Conservation (phyloP, 1,140 invertebrate species). For the Mycetomoellerius zeteki region DNA sequence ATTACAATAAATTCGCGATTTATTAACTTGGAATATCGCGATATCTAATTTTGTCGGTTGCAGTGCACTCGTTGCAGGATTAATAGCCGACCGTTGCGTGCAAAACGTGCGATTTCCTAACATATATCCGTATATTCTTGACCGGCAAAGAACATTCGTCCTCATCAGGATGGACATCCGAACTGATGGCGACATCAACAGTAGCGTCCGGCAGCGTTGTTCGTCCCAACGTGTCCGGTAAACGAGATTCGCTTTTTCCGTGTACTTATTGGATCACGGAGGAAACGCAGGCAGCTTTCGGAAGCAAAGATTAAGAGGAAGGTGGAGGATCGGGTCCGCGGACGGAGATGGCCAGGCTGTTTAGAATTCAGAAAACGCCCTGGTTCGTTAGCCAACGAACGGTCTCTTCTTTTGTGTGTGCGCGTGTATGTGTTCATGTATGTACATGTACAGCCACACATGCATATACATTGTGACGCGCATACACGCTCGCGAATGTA, state of each 20-base stretch:
- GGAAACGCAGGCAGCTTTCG: conserved; percentile 70
- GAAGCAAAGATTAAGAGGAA: conserved; percentile 74
- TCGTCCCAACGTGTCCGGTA: conserved; percentile 73
- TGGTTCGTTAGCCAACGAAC: conserved; percentile 78
- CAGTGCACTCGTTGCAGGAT: background rate
- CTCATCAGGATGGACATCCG: conserved; percentile 33
- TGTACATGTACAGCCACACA: background rate
- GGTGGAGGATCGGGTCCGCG: conserved; percentile 42
- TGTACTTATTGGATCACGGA: conserved; percentile 69
- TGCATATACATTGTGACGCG: conserved; percentile 1
- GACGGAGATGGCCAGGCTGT: conserved; percentile 68
- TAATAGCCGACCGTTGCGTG: conserved; percentile 9
- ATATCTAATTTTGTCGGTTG: background rate
- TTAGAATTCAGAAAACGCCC: conserved; percentile 79
- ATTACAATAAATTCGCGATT: background rate
- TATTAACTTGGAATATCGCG: background rate
- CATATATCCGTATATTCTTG: conserved; percentile 28
- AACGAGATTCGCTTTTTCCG: conserved; percentile 68
- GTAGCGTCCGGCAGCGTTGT: conserved; percentile 8
- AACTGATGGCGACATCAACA: conserved; percentile 44
- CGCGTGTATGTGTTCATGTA: background rate
- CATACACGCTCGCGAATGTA: conserved; percentile 26
- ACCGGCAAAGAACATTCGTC: conserved; percentile 47
- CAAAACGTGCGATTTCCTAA: conserved; percentile 39
- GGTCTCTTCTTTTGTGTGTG: conserved; percentile 35